phyloP scores from a whole-genome alignment of 2,797 vertebrate genomes.

The Pelochelys cantorii region DNA sequence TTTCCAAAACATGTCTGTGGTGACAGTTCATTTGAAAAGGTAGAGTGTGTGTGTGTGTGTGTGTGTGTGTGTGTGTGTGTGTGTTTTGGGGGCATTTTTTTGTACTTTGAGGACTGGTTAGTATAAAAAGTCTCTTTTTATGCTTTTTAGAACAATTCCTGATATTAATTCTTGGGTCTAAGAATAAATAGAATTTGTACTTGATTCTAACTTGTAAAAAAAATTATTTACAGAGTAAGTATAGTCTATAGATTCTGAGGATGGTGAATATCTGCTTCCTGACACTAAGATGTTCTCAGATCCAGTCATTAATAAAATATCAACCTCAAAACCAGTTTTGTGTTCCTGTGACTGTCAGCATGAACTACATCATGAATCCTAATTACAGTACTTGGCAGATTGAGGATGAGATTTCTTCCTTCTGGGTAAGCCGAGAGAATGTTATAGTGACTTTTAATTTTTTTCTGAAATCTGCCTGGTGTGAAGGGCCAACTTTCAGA shows the following conservation, averaged over 20 bases:
- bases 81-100: neutral
- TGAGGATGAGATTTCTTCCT: neutral
- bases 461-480: neutral
- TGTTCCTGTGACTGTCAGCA: neutral
- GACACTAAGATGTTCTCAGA: neutral
- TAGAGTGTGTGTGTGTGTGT: neutral
- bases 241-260: neutral
- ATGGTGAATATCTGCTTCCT: neutral
- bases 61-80: neutral
- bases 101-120: neutral
- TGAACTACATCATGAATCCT: neutral
- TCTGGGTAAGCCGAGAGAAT: neutral
- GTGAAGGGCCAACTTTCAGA: neutral
- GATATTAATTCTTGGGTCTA: neutral
- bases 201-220: neutral
- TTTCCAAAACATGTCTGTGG: neutral
- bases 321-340: neutral
- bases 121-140: neutral
- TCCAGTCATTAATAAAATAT: neutral
- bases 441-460: neutral
- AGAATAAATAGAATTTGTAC: neutral
- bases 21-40: neutral
- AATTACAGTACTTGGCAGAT: neutral
- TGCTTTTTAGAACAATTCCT: neutral
- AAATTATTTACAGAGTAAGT: neutral